Evolutionary conservation across 2,113 vertebrate genomes (phyloP), one percentile per base, ranked within the genome.

Genomic region (Microcebus lehilahytsara): DNA sequence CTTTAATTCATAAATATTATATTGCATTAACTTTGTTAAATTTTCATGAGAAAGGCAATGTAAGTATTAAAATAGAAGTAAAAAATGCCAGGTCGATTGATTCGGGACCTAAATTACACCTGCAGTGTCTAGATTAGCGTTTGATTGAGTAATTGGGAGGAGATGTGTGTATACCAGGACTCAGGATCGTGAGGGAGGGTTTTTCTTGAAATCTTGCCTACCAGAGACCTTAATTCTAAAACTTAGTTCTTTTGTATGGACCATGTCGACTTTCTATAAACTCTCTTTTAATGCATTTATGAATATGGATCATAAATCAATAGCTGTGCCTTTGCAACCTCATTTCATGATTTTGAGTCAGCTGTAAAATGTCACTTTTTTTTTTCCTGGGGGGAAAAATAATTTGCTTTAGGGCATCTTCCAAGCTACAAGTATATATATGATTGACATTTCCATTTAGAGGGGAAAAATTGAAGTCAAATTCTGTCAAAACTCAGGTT

Each of bases 31-130:
- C 62, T 79, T 94, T 80, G 51, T 87, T 90, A 89, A 97, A 77
- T 72, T 91, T 72, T 97, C 71, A 95, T 88, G 92, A 92, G 56
- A 93, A 95, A 77, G 71, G 32, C 23, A 80, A 46, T 51, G 20
- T 72, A 85, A 90, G 30, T 62, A 92, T 89, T 85, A 74, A 95
- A 84, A 64, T 42, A 72, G 34, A 77, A 69, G 16, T 79, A 87
- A 64, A 92, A 85, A 69, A 6, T 58, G 46, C 22, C 16, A 92
- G 66, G 49, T 89, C 72, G 51, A 40, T 95, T 83, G 91, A 89
- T 64, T 88, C 86, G 75, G 37, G 67, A 84, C 32, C 37, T 91
- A 92, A 86, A 85, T 95, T 95, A 81, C 12, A 69, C 51, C 23
- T 83, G 64, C 6, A 46, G 13, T 91, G 23, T 34, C 80, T 77